Evolutionary conservation across 2,888 invertebrate genomes (phyloP).

Genomic region (Ochlodes sylvanus): DNA sequence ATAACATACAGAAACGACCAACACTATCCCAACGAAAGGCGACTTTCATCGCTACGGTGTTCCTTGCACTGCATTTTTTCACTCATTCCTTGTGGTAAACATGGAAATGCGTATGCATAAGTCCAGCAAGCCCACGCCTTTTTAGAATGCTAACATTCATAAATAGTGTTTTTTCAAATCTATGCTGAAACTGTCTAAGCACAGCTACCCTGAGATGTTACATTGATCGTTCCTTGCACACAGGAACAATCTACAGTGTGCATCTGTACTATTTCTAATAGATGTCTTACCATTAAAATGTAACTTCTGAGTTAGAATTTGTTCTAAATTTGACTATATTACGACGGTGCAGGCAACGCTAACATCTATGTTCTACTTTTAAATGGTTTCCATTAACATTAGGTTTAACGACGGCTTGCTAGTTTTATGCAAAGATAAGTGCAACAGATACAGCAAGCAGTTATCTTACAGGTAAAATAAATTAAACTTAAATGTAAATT

Average conservation of each 20-base stretch:
- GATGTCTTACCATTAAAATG: neutral
- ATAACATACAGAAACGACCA: conserved; percentile 26
- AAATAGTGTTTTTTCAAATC: neutral
- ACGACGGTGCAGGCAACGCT: conserved; percentile 1
- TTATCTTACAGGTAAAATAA: conserved; percentile 22
- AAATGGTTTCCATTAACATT: conserved; percentile 22
- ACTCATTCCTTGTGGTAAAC: conserved; percentile 2
- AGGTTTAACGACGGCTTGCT: conserved; percentile 32
- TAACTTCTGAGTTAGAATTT: conserved; percentile 1
- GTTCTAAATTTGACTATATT: conserved; percentile 2
- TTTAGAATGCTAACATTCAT: conserved; percentile 6
- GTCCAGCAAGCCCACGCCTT: conserved; percentile 28
- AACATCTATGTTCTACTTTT: conserved; percentile 22
- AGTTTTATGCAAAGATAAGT: conserved; percentile 32
- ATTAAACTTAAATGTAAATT: conserved; percentile 19
- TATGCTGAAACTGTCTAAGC: too few species aligned
- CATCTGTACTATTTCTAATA: conserved; percentile 16
- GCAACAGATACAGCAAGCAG: conserved; percentile 20
- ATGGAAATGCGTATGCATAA: conserved; percentile 19
- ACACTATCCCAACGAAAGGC: conserved; percentile 9
- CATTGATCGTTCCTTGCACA: too few species aligned
- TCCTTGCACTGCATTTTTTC: conserved; percentile 33
- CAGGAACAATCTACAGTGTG: conserved; percentile 14
- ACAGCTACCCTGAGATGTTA: too few species aligned
- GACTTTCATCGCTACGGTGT: conserved; percentile 14